Evolutionary conservation across 2,797 vertebrate genomes (phyloP).

Genomic region (Synaphobranchus kaupii): DNA sequence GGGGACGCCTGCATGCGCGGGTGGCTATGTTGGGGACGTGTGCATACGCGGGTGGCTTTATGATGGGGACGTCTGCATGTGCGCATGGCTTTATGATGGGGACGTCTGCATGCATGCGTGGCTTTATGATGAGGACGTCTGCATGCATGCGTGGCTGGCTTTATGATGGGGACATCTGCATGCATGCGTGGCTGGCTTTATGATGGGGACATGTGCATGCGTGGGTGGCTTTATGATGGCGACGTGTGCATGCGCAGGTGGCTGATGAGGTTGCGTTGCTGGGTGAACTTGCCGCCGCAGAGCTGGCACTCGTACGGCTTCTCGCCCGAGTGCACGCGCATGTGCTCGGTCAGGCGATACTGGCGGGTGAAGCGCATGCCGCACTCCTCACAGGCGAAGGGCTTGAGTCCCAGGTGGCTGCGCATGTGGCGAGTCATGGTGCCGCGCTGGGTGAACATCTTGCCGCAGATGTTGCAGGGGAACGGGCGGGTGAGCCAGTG

Average conservation of each 20-base stretch:
- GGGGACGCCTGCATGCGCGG: too few relatives aligned
- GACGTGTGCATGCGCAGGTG: slow-evolving; percentile 99
- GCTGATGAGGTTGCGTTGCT: slow-evolving; percentile 99
- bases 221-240: slow-evolving; percentile 73
- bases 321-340: slow-evolving; percentile 98
- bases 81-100: slow-evolving; percentile 73
- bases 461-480: slow-evolving; percentile 98
- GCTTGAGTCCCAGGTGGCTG: slow-evolving; percentile 97
- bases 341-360: slow-evolving; percentile 99
- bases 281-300: slow-evolving; percentile 97
- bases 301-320: slow-evolving; percentile 99
- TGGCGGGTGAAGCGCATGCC: slow-evolving; percentile 99
- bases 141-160: too few relatives aligned
- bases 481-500: slow-evolving; percentile 97
- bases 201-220: too few relatives aligned
- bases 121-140: slow-evolving; percentile 82
- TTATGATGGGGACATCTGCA: too few relatives aligned
- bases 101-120: slow-evolving; percentile 99
- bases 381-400: slow-evolving; percentile 96
- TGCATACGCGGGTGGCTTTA: slow-evolving; percentile 98
- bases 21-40: slow-evolving; percentile 84
- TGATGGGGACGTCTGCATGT: too few relatives aligned
- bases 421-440: slow-evolving; percentile 99
- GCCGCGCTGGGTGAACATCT: slow-evolving; percentile 98
- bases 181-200: slow-evolving; percentile 86